Percentiles rank a stretch among this genome's conserved stretches.
Evolutionary conservation across 2,888 invertebrate genomes (phyloP).

Genomic region (Aphodius sticticus): DNA sequence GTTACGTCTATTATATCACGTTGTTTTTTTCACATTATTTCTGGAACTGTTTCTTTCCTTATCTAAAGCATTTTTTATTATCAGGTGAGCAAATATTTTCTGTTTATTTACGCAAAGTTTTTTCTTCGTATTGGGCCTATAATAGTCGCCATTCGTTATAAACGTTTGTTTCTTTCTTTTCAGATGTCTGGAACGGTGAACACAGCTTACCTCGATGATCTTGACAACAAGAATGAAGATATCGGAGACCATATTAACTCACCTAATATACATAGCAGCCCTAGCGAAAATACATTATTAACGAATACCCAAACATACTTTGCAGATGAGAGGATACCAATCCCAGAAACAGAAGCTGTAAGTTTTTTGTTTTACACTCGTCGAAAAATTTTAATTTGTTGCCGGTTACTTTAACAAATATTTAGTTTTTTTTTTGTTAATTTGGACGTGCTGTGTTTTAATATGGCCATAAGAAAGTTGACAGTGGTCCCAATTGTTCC

Average conservation of each 20-base stretch:
- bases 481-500: too few species aligned
- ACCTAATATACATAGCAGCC: not conserved
- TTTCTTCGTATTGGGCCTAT: not conserved
- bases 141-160: too few species aligned
- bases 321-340: conserved; percentile 67
- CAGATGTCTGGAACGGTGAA: conserved; percentile 31
- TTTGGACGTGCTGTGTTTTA: too few species aligned
- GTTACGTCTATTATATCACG: too few species aligned
- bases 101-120: not conserved
- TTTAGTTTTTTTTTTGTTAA: too few species aligned
- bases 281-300: conserved; percentile 53
- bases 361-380: conserved; percentile 44
- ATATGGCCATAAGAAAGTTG: too few species aligned
- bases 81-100: not conserved
- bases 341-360: conserved; percentile 66
- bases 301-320: conserved; percentile 65
- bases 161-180: not conserved
- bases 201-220: conserved; percentile 23
- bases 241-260: not conserved
- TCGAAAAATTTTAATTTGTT: too few species aligned
- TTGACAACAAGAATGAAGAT: not conserved
- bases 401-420: too few species aligned
- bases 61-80: not conserved
- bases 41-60: too few species aligned
- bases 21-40: too few species aligned